A percentile compares a stretch with the other conserved stretches of the same genome.
These are phyloP conservation scores for Bugulina stolonifera DNA, from an alignment of 2,888 invertebrate species.

Conservation along the genomic window DNA sequence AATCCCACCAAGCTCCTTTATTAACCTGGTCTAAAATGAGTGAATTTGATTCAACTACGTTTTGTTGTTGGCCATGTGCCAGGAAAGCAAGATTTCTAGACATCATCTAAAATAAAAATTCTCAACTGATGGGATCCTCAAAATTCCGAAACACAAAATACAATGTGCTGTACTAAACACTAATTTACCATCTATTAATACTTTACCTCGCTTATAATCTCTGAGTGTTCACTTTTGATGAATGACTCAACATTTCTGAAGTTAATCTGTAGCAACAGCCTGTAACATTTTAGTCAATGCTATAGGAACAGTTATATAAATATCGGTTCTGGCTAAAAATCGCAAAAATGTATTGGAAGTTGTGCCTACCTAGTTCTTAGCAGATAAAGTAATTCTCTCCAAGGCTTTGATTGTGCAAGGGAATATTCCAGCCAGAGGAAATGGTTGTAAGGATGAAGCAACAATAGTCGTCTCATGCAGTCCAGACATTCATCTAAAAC, in stretches of 20 bases:
- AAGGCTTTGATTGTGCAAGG: not conserved
- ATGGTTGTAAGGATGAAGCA: slow-evolving; percentile 12
- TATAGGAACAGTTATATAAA: not conserved
- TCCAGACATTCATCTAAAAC: not conserved
- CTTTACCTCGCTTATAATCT: no score
- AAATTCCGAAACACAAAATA: no score
- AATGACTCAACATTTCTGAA: not conserved
- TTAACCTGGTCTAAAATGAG: no score
- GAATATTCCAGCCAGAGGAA: not conserved
- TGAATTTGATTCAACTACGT: no score
- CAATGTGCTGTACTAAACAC: no score
- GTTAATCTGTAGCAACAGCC: not conserved
- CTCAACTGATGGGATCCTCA: no score
- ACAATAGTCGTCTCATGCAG: not conserved
- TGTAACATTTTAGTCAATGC: not conserved
- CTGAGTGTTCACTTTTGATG: no score
- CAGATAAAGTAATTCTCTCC: not conserved
- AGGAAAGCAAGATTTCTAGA: no score
- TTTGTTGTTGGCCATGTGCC: no score
- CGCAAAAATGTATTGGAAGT: not conserved
- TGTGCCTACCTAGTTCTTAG: not conserved
- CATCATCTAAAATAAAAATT: no score
- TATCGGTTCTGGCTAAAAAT: not conserved
- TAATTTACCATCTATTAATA: no score
- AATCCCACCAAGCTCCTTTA: no score